Conservation (phyloP, 2,797 vertebrate species). For the Naso thynnoides region DNA sequence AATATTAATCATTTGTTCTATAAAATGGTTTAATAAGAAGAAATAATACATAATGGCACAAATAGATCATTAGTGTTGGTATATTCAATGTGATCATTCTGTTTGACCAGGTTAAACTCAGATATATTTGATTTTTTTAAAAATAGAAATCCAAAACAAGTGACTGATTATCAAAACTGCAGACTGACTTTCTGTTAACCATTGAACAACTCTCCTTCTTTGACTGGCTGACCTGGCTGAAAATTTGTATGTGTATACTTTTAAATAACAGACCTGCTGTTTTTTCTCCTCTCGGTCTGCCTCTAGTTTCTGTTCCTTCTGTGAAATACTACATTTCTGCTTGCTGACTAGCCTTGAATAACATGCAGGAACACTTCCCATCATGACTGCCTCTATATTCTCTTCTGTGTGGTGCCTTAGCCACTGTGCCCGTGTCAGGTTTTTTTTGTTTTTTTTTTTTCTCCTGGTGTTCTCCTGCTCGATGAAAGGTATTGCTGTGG, state of each 20-base stretch:
- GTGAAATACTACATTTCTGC: constrained; percentile 47
- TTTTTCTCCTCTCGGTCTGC: constrained; percentile 31
- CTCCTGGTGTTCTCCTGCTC: constrained; percentile 51
- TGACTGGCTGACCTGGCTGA: not conserved
- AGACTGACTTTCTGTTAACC: not conserved
- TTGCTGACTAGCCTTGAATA: constrained; percentile 49
- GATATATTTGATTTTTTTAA: not conserved
- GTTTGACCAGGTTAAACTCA: not conserved
- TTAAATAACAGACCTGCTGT: not conserved
- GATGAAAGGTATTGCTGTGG: constrained; percentile 68
- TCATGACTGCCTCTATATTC: constrained; percentile 60
- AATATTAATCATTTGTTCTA: not conserved
- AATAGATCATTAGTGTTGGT: not conserved
- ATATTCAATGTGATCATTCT: not conserved
- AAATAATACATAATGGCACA: not conserved
- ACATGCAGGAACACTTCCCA: constrained; percentile 49
- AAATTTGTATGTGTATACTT: constrained; percentile 4
- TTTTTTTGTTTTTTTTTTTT: too few species aligned
- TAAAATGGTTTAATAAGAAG: not conserved
- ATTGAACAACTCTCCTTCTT: not conserved
- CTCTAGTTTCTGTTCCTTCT: constrained; percentile 18
- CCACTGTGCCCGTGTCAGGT: constrained; percentile 39
- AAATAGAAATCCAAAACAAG: not conserved
- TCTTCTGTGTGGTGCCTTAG: constrained; percentile 31
- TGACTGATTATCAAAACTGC: not conserved